Base-by-base conservation (phyloP, 2,797 vertebrate genomes). In the Sandelia bainsii region DNA sequence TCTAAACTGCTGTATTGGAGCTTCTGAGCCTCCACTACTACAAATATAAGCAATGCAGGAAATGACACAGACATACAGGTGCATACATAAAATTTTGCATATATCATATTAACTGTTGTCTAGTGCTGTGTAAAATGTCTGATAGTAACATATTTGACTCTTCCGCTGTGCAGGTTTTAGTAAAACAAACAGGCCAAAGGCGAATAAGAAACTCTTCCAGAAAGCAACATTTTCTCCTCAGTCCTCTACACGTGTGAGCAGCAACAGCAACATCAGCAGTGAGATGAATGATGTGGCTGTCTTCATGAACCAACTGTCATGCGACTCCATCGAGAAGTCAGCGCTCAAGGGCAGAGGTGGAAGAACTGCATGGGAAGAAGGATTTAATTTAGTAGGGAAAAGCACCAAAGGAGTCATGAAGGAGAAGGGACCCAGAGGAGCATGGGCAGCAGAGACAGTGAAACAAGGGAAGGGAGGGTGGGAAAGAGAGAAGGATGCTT, bases 241-340 rank as follows among this genome's bases (percentile, higher is more conserved):
- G 5, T 22, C 39, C 62, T 79, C 76, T 60, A 12, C 16, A 8
- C 10, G 11, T 1, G 0, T 2, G 7, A 56, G 34, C 25, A 20
- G 3, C 34, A 51, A 48, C n/a, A 16, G 3, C 4, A 69, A 10
- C 3, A 1, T 27, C 27, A 29, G 5, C 22, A 0, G 1, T 0
- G 3, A 62, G 39, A 62, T 77, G 29, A 89, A 52, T 4, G 29
- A 69, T 0, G 27, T 65, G 16, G 14, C 75, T 0, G 39, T 78
- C 2, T 64, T 58, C 12, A 3, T 88, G 2, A 69, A 71, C 11
- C 87, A 63, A 58, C 67, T 83, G 44, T 61, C 79, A 0, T 32
- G 50, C 20, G n/a, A n/a, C 46, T 20, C 67, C 20, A 0, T 0
- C 0, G 3, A 62, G 2, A 62, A 48, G 16, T 29, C 8, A 1